Percentiles rank a stretch among this genome's conserved stretches.
Evolutionary conservation across 1,140 invertebrate genomes (phyloP).

Genomic region (Heterodera carotae): DNA sequence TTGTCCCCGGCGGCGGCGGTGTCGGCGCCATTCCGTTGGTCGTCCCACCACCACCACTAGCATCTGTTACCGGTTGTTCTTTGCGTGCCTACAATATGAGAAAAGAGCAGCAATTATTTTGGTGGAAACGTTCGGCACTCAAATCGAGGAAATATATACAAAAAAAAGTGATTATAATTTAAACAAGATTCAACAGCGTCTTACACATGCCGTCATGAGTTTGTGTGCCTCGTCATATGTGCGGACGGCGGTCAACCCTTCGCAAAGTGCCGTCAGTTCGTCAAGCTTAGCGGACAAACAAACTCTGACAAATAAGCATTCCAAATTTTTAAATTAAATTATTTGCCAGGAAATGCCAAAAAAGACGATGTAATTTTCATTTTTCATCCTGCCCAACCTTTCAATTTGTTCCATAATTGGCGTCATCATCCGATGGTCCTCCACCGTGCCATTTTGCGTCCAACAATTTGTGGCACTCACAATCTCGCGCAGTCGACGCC

Average conservation of each 20-base stretch:
- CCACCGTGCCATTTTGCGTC: slow-evolving; percentile 33
- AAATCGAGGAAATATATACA: too few relatives aligned
- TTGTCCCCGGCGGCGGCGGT: background rate
- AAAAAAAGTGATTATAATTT: too few relatives aligned
- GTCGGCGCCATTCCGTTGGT: too few relatives aligned
- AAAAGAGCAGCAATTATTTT: background rate
- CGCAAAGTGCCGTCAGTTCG: slow-evolving; percentile 35
- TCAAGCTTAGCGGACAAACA: slow-evolving; percentile 43
- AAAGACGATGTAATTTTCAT: too few relatives aligned
- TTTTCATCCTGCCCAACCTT: background rate
- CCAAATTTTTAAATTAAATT: too few relatives aligned
- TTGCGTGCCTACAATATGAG: background rate
- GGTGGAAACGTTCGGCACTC: too few relatives aligned
- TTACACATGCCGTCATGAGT: slow-evolving; percentile 35
- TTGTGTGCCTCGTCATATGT: slow-evolving; percentile 43
- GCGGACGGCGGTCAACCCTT: slow-evolving; percentile 31
- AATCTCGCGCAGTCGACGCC: slow-evolving; percentile 47
- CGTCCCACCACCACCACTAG: background rate
- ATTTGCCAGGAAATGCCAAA: too few relatives aligned
- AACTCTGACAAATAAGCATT: slow-evolving; percentile 32
- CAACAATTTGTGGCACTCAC: slow-evolving; percentile 41
- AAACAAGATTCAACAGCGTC: too few relatives aligned
- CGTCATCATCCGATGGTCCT: slow-evolving; percentile 2
- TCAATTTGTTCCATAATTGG: slow-evolving; percentile 47
- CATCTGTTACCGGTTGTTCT: too few relatives aligned